These are phyloP conservation scores for Myiozetetes cayanensis DNA, from an alignment of 2,113 vertebrate genomes.

Conservation along the genomic window DNA sequence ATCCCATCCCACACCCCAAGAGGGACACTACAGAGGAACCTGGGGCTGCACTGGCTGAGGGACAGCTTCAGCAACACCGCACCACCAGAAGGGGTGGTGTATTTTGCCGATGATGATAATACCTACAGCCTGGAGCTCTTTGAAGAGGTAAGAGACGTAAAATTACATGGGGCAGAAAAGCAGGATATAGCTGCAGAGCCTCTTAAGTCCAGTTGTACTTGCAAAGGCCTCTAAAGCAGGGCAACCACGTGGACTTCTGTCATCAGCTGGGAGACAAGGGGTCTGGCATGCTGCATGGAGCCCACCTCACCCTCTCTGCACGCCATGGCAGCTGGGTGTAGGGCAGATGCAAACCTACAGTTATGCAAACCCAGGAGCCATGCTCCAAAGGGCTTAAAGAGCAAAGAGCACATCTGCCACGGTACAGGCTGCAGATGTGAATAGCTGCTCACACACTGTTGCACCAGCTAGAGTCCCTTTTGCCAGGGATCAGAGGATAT, in stretches of 20 bases:
- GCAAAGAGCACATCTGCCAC: background rate
- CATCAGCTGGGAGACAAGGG: background rate
- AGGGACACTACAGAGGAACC: constrained; percentile 90
- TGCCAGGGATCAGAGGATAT: background rate
- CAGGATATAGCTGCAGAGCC: background rate
- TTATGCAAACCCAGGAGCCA: background rate
- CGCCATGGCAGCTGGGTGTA: background rate
- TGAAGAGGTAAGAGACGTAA: constrained; percentile 82
- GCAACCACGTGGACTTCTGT: background rate
- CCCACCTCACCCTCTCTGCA: fast-evolving
- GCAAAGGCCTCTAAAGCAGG: background rate
- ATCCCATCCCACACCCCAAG: constrained; percentile 80
- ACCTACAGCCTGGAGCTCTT: constrained; percentile 94
- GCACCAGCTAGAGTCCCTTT: background rate
- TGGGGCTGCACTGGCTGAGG: constrained; percentile 89
- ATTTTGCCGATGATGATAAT: constrained; percentile 97
- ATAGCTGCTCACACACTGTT: background rate
- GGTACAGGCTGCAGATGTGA: background rate
- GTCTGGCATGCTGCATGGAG: background rate
- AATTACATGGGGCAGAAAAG: background rate
- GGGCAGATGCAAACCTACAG: background rate
- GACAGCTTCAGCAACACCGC: constrained; percentile 70
- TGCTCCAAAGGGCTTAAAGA: background rate
- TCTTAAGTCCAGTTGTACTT: background rate
- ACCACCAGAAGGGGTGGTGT: constrained; percentile 83